Evolutionary conservation across 2,888 invertebrate genomes (phyloP).

Genomic region (Heliconius sara): DNA sequence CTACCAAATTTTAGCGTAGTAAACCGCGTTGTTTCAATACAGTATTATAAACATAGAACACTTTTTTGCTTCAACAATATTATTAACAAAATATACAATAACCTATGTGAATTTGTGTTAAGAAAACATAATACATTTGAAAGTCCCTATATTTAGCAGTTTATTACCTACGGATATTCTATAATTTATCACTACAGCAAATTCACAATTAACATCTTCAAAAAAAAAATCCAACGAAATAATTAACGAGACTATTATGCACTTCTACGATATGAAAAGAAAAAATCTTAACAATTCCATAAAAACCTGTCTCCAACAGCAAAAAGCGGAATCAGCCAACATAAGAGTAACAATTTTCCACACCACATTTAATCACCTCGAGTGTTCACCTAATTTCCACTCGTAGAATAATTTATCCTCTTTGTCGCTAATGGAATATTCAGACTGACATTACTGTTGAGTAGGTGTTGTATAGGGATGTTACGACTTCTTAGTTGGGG

Average conservation of each 20-base stretch:
- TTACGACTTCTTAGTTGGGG: constrained; percentile 28
- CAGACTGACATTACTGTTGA: constrained; percentile 47
- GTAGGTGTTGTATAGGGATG: constrained; percentile 46
- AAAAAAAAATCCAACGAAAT: background rate
- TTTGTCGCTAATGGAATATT: constrained; percentile 60
- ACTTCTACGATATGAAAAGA: background rate
- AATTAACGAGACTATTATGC: background rate
- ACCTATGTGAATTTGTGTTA: too few species aligned
- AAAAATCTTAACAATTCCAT: constrained; percentile 37
- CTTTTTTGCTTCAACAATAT: too few species aligned
- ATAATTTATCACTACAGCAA: too few species aligned
- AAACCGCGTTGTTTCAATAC: background rate
- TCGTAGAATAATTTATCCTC: constrained; percentile 54
- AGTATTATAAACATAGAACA: too few species aligned
- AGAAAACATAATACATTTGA: background rate
- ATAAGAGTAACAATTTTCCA: constrained; percentile 54
- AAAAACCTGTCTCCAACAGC: constrained; percentile 33
- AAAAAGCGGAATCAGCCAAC: constrained; percentile 49
- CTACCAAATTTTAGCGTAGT: background rate
- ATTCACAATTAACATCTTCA: too few species aligned
- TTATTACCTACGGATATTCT: background rate
- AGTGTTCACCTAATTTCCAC: constrained; percentile 58
- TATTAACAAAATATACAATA: too few species aligned
- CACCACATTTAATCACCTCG: constrained; percentile 56
- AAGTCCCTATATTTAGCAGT: too few species aligned